A percentile compares a stretch with the other conserved stretches of the same genome.
phyloP scores from a whole-genome alignment of 2,797 vertebrate species.

The Schizopygopsis malacanthus region DNA sequence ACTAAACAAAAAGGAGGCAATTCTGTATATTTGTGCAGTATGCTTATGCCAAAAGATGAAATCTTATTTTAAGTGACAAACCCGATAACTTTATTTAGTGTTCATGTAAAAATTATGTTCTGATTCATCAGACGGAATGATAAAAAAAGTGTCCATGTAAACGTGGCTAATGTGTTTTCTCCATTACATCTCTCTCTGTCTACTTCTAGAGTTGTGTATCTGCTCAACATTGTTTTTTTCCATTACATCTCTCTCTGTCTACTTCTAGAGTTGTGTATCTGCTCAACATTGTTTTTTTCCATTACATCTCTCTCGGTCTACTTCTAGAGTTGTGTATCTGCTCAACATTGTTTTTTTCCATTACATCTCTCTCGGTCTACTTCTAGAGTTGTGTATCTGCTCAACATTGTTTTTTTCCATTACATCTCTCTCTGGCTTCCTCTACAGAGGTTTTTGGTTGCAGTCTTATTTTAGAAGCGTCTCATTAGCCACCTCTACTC shows the following conservation, averaged over 20 bases:
- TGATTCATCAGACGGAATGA: too few relatives aligned
- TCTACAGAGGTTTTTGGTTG: slow-evolving; percentile 63
- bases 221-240: neutral
- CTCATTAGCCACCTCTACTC: slow-evolving; percentile 74
- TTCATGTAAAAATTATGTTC: too few relatives aligned
- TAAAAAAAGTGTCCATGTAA: neutral
- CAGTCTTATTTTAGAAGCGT: slow-evolving; percentile 74
- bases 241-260: neutral
- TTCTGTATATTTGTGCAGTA: too few relatives aligned
- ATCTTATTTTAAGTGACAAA: too few relatives aligned
- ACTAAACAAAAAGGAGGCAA: too few relatives aligned
- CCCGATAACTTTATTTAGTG: too few relatives aligned
- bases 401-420: too few relatives aligned
- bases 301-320: too few relatives aligned
- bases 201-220: neutral
- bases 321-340: too few relatives aligned
- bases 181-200: neutral
- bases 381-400: too few relatives aligned
- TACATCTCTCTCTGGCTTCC: too few relatives aligned
- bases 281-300: neutral
- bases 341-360: neutral
- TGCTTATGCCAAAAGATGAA: too few relatives aligned
- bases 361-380: slow-evolving; percentile 8
- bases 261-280: neutral
- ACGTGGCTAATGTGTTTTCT: neutral